Evolutionary conservation across 2,797 vertebrate genomes (phyloP).

Genomic region (Coregonus suidteri): DNA sequence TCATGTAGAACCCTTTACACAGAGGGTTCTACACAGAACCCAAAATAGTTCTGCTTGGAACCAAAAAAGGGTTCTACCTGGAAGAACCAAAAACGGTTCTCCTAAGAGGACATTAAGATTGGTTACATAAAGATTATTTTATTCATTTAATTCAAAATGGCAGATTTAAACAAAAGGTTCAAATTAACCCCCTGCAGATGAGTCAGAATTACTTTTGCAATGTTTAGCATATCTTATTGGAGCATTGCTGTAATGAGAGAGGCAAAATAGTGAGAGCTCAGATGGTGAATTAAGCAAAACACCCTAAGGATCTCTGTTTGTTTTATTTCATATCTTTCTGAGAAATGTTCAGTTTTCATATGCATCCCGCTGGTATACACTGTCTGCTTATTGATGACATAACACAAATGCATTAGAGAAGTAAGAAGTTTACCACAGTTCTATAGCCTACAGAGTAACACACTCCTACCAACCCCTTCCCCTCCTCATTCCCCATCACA

Average conservation of each 20-base stretch:
- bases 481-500: background rate
- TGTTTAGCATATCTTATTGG: slow-evolving; percentile 43
- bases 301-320: slow-evolving; percentile 9
- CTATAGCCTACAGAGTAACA: background rate
- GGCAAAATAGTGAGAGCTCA: background rate
- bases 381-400: background rate
- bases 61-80: too few relatives aligned
- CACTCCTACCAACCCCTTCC: background rate
- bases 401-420: background rate
- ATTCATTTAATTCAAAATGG: slow-evolving; percentile 1
- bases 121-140: slow-evolving; percentile 24
- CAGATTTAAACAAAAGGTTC: slow-evolving; percentile 37
- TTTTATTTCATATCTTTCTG: background rate
- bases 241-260: slow-evolving; percentile 26
- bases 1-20: too few relatives aligned
- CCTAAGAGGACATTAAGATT: background rate
- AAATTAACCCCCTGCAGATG: slow-evolving; percentile 35
- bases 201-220: slow-evolving; percentile 27
- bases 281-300: slow-evolving; percentile 32
- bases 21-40: too few relatives aligned
- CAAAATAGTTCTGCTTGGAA: too few relatives aligned
- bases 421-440: background rate
- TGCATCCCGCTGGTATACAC: slow-evolving; percentile 2
- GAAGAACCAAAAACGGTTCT: too few relatives aligned
- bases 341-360: background rate